Base-by-base conservation (phyloP, 2,888 invertebrate genomes). In the Eupithecia dodoneata region DNA sequence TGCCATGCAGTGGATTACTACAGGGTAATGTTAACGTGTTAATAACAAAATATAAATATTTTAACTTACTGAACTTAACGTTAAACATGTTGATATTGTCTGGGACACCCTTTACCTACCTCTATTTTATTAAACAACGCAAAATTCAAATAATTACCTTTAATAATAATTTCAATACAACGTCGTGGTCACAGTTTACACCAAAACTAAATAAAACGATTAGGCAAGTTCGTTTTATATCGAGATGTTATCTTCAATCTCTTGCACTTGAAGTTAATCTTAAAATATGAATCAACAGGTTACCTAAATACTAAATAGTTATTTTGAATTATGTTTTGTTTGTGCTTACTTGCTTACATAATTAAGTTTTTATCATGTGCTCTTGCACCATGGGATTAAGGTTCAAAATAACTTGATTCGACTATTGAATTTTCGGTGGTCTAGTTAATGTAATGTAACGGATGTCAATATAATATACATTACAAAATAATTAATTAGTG, bases 241-340 rank as follows among this genome's bases (percentile, higher is more conserved):
- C 10, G 63, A 30, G 63, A 63, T 63, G 30, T 63, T 63, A 63
- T 30, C 63, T 63, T 30, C 12, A 30, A 63, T 63, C 63, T 63
- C 63, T 63, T 30, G 63, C 63, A 63, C 63, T 30, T 63, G 18
- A 63, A 63, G 30, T 30, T 1, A 63, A 63, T 59, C 59, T 55
- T 55, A 59, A 10, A 59, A 59, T 59, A 59, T 10, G 18, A 18
- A 59, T 63, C 63, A 63, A 63, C 18, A 63, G 12, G 63, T 63
- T 63, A 30, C 63, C 63, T 18, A 30, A 63, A 63, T 63, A 63
- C 63, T 18, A 30, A 63, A 63, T 63, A 63, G 30, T 63, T 63
- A 63, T 30, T 63, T 63, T 63, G 63, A 63, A 18, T 63, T 63
- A 63, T 63, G 10, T n/a, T 18, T 30, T 63, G 63, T 63, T 59